Base-by-base conservation (phyloP, 2,797 vertebrate genomes). In the Gymnodraco acuticeps region DNA sequence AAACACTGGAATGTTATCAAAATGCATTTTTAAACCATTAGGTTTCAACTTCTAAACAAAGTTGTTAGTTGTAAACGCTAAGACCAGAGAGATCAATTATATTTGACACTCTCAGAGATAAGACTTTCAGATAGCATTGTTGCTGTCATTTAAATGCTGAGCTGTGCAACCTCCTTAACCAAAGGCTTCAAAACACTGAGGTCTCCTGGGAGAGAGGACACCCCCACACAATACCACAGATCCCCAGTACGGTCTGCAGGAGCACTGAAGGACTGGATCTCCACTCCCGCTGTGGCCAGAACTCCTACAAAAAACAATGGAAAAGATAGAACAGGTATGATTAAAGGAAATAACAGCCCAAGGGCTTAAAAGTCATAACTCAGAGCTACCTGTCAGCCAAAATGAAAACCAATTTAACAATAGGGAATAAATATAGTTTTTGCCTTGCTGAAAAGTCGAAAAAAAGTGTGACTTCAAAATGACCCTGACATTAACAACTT, bases 221-320 rank as follows among this genome's bases (percentile, higher is more conserved):
- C 45, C 64, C 96, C 96, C 71, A 96, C 88, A 5, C 96, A 38
- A 0, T 89, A 96, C 98, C 97, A 98, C 87, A 92, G 92, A 52
- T 96, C 95, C 51, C 95, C 95, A 0, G 75, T 70, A 14, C 84
- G 76, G 0, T 59, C 80, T 60, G 78, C 38, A 0, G 97, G 96
- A 84, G 94, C 93, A 76, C 96, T 96, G 87, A 97, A 98, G 15
- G 93, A 96, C 86, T 97, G 90, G 9, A 98, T 94, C 86, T 95
- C 95, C 47, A 94, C 81, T 5, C 94, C 94, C 0, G 84, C 92
- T 52, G 94, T 86, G 66, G 92, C 93, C 90, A 98, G 89, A 48
- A 95, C 87, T 59, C 95, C 97, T 99, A 88, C 71, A 80, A 16
- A 90, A 58, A 85, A 84, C 64, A 84, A 83, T 61, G 0, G 5